These are phyloP conservation scores for Anolis carolinensis DNA, from an alignment of 2,113 vertebrate species.

Conservation along the genomic window DNA sequence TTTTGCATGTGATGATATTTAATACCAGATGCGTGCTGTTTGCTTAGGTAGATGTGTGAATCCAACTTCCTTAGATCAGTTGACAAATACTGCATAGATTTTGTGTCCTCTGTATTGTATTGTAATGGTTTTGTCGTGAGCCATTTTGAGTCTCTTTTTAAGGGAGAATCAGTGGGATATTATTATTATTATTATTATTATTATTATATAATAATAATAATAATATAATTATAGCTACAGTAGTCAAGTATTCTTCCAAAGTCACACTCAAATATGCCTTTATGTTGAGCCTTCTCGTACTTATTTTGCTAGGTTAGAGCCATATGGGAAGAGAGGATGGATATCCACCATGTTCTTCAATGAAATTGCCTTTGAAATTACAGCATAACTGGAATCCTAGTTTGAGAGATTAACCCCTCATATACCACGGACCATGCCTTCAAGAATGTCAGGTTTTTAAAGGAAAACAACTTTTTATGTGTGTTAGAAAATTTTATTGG, in stretches of 20 bases:
- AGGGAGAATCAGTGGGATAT: too few species aligned
- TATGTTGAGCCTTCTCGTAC: neutral
- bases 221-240: too few species aligned
- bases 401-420: neutral
- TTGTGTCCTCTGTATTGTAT: too few species aligned
- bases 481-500: neutral
- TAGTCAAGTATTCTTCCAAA: neutral
- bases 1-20: neutral
- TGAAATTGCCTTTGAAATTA: neutral
- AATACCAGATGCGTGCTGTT: neutral
- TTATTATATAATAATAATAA: too few species aligned
- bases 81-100: too few species aligned
- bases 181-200: too few species aligned
- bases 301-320: slow-evolving; percentile 8
- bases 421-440: neutral
- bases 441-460: neutral
- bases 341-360: neutral
- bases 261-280: neutral
- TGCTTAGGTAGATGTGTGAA: neutral
- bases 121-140: too few species aligned
- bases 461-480: neutral
- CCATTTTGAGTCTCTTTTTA: too few species aligned
- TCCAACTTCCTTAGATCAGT: neutral
- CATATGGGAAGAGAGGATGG: neutral
- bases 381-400: neutral